These are phyloP conservation scores for Temnothorax curvispinosus DNA, from an alignment of 1,140 invertebrate genomes.

Conservation along the genomic window DNA sequence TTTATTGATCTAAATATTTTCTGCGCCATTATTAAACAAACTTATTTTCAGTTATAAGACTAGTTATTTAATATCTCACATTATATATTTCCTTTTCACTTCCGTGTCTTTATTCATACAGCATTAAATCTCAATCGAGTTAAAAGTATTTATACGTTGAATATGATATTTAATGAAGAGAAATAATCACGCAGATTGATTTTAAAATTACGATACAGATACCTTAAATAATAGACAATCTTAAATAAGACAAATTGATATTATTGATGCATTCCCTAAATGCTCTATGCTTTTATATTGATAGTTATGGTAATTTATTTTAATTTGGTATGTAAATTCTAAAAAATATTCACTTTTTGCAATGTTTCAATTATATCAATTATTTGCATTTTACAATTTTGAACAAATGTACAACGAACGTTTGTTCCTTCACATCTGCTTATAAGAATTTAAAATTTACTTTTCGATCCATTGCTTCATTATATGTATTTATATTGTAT, in stretches of 20 bases:
- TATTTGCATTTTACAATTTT: conserved; percentile 23
- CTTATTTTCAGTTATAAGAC: conserved; percentile 17
- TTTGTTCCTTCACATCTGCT: conserved; percentile 10
- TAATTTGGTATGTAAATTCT: conserved; percentile 24
- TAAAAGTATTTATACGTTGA: conserved; percentile 6
- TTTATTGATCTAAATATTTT: conserved; percentile 37
- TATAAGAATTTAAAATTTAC: conserved; percentile 3
- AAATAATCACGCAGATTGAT: neutral
- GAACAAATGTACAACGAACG: conserved; percentile 15
- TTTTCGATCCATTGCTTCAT: conserved; percentile 25
- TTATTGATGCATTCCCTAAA: conserved; percentile 13
- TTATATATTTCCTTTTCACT: neutral
- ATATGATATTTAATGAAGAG: conserved; percentile 11
- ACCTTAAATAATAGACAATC: neutral
- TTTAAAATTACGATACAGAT: neutral
- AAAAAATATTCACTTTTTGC: conserved; percentile 2
- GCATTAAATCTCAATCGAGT: neutral
- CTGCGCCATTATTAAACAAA: neutral
- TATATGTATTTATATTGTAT: conserved; percentile 44
- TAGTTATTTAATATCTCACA: conserved; percentile 34
- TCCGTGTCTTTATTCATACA: conserved; percentile 7
- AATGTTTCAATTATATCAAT: conserved; percentile 9
- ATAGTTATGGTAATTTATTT: conserved; percentile 42
- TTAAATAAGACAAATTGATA: conserved; percentile 37
- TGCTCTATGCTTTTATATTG: conserved; percentile 27